Conservation (phyloP, 2,888 invertebrate genomes). For the Caprella mutica region DNA sequence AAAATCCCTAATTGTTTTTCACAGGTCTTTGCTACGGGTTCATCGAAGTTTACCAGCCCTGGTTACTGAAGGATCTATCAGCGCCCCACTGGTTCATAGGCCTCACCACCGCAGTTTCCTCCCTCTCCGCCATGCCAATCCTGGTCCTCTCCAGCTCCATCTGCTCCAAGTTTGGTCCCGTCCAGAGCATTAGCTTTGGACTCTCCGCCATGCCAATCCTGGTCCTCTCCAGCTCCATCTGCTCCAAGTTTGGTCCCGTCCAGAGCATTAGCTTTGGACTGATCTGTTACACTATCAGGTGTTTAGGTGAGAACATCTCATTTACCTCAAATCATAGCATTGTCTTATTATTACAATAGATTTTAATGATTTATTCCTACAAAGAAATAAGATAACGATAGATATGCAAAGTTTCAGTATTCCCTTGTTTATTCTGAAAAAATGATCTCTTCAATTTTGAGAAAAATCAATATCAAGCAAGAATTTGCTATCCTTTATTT, state of each 20-base stretch:
- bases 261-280: slow-evolving; percentile 30
- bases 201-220: slow-evolving; percentile 36
- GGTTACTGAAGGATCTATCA: slow-evolving; percentile 34
- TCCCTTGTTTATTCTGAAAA: too few species aligned
- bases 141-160: slow-evolving; percentile 34
- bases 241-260: slow-evolving; percentile 27
- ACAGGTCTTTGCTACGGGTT: slow-evolving; percentile 35
- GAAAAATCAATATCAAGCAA: too few species aligned
- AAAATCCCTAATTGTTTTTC: too few species aligned
- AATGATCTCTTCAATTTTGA: too few species aligned
- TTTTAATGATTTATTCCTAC: background rate
- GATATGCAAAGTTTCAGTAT: background rate
- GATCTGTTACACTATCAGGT: slow-evolving; percentile 27
- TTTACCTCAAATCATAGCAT: background rate
- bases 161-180: slow-evolving; percentile 27
- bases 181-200: slow-evolving; percentile 29
- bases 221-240: slow-evolving; percentile 32
- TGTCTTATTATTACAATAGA: background rate
- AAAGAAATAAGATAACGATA: background rate
- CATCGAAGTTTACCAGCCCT: slow-evolving; percentile 36
- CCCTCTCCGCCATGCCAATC: slow-evolving; percentile 35
- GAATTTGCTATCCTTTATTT: background rate
- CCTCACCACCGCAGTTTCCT: slow-evolving; percentile 35
- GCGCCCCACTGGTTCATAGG: slow-evolving; percentile 35
- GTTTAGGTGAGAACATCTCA: slow-evolving; percentile 17